Evolutionary conservation across 2,888 invertebrate species (phyloP).

Genomic region (Tinea trinotella): DNA sequence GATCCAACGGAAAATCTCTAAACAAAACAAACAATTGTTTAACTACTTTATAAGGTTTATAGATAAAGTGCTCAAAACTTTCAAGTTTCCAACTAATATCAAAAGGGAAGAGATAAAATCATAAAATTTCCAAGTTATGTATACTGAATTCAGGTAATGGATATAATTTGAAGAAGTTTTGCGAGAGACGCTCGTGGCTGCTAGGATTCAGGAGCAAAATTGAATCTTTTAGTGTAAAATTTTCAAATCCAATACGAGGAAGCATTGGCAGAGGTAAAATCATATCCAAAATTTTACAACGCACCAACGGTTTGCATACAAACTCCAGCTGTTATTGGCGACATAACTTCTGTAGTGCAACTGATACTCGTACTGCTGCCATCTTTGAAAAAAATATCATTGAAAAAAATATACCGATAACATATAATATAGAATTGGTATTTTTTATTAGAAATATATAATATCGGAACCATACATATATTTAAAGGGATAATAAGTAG

Average conservation of each 20-base stretch:
- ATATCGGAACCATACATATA: too few species aligned
- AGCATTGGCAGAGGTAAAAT: slow-evolving; percentile 5
- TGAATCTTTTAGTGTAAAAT: slow-evolving; percentile 19
- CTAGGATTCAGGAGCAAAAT: slow-evolving; percentile 13
- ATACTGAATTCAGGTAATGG: slow-evolving; percentile 10
- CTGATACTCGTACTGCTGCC: neutral
- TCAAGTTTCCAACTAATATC: neutral
- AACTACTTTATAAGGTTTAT: neutral
- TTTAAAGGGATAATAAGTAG: too few species aligned
- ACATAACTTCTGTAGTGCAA: slow-evolving; percentile 2
- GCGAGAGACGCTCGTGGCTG: slow-evolving; percentile 12
- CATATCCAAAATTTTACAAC: slow-evolving; percentile 17
- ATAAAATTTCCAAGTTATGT: slow-evolving; percentile 9
- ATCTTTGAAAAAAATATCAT: too few species aligned
- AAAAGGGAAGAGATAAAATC: slow-evolving; percentile 3
- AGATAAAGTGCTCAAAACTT: neutral
- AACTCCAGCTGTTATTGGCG: slow-evolving; percentile 16
- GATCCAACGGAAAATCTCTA: neutral
- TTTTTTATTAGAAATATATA: too few species aligned
- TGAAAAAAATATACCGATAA: too few species aligned
- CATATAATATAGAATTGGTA: too few species aligned
- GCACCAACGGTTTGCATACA: slow-evolving; percentile 10
- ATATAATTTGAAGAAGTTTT: slow-evolving; percentile 12
- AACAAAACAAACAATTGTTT: neutral
- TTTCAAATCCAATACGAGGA: slow-evolving; percentile 17